Conservation (phyloP, 2,797 vertebrate species). For the Tragopan temminckii region DNA sequence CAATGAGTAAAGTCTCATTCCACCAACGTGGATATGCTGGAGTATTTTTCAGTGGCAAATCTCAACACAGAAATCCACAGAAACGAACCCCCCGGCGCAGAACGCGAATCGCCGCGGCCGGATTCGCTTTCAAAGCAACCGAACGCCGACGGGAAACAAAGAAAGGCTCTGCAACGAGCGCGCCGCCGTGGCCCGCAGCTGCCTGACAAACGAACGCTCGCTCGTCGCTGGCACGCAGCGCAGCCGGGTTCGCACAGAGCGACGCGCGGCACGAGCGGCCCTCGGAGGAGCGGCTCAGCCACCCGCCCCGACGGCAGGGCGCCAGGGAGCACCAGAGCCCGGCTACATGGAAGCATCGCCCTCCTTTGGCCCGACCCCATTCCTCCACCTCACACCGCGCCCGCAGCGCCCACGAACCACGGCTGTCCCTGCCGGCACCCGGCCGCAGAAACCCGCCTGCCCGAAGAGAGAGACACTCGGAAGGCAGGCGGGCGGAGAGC, state of each 20-base stretch:
- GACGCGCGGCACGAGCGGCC: accelerated
- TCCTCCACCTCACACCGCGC: too few relatives aligned
- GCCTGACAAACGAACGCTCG: not conserved
- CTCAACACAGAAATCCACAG: not conserved
- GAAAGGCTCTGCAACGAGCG: not conserved
- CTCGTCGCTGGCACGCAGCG: accelerated
- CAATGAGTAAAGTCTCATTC: not conserved
- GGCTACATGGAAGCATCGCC: not conserved
- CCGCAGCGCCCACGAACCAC: too few relatives aligned
- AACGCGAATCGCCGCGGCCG: not conserved
- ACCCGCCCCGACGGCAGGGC: not conserved
- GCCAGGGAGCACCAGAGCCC: not conserved
- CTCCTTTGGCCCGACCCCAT: too few relatives aligned
- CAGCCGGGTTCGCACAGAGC: too few relatives aligned
- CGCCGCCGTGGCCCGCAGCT: not conserved
- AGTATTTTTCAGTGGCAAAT: not conserved
- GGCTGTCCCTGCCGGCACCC: too few relatives aligned
- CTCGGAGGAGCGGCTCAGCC: not conserved
- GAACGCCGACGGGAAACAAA: not conserved
- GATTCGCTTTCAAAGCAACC: not conserved
- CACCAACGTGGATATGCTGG: not conserved
- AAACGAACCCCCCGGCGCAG: not conserved
- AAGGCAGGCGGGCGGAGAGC: too few relatives aligned
- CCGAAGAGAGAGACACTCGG: too few relatives aligned
- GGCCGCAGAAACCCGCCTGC: too few relatives aligned